Conservation (phyloP, 2,113 vertebrate genomes). For the Centrocercus urophasianus region DNA sequence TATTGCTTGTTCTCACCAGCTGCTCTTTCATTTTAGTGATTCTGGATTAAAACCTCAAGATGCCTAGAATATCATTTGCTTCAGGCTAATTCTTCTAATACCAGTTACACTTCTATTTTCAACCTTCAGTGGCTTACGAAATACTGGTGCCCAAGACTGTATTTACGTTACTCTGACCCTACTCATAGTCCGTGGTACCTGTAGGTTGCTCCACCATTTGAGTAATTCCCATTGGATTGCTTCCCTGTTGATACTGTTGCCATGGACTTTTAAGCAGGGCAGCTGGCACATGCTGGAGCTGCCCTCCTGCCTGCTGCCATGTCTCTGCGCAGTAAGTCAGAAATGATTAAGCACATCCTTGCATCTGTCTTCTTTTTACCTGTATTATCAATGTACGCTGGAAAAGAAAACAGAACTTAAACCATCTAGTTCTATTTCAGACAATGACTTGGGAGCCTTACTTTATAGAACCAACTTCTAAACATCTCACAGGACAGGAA, state of each 20-base stretch:
- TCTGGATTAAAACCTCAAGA: not conserved
- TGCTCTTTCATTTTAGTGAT: not conserved
- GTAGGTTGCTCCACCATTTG: not conserved
- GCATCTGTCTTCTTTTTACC: not conserved
- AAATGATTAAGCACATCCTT: not conserved
- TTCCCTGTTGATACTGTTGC: not conserved
- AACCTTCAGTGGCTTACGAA: not conserved
- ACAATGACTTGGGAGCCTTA: not conserved
- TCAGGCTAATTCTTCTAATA: not conserved
- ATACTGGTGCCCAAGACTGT: not conserved
- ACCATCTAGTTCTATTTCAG: not conserved
- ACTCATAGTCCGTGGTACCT: not conserved
- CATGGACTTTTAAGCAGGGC: not conserved
- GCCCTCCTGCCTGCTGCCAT: no score
- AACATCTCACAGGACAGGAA: not conserved
- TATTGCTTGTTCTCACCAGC: not conserved
- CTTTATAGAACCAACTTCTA: not conserved
- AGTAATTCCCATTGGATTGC: not conserved
- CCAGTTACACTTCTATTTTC: not conserved
- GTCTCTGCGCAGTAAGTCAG: not conserved
- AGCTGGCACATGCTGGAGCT: rapidly evolving
- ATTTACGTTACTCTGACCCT: not conserved
- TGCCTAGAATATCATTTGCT: not conserved
- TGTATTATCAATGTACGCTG: not conserved
- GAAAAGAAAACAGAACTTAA: not conserved